phyloP scores from a whole-genome alignment of 2,113 vertebrate genomes.

The Aix galericulata region DNA sequence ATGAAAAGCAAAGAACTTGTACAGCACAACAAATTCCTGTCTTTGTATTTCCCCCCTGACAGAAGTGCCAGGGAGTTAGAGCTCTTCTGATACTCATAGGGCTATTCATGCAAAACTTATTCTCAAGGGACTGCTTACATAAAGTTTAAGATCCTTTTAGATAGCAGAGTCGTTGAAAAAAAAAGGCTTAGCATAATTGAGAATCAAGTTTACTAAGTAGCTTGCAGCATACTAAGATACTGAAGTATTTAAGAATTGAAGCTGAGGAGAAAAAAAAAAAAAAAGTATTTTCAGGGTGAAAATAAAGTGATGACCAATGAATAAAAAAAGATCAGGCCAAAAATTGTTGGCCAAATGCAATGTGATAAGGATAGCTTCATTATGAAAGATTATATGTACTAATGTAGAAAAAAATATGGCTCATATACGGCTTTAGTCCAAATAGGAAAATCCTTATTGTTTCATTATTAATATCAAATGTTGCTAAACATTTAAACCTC shows the following conservation, averaged over 20 bases:
- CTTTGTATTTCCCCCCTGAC: not conserved
- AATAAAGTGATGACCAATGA: constrained; percentile 21
- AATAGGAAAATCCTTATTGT: not conserved
- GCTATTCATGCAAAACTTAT: not conserved
- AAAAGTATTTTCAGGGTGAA: not conserved
- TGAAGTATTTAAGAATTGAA: not conserved
- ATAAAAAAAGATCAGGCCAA: not conserved
- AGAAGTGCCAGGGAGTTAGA: not conserved
- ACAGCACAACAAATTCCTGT: not conserved
- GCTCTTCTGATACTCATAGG: not conserved
- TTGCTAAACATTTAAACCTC: not conserved
- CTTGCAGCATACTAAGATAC: not conserved
- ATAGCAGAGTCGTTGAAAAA: not conserved
- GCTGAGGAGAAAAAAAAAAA: not conserved
- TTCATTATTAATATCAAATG: not conserved
- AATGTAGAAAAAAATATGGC: constrained; percentile 6
- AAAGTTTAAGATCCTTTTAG: not conserved
- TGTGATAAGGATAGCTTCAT: not conserved
- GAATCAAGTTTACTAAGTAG: not conserved
- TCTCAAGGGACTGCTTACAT: not conserved
- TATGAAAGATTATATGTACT: not conserved
- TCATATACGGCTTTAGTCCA: not conserved
- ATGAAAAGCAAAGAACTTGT: constrained; percentile 16
- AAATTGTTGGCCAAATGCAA: not conserved
- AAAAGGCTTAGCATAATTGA: not conserved